Evolutionary conservation across 2,797 vertebrate species (phyloP).

Genomic region (Myotis daubentonii): DNA sequence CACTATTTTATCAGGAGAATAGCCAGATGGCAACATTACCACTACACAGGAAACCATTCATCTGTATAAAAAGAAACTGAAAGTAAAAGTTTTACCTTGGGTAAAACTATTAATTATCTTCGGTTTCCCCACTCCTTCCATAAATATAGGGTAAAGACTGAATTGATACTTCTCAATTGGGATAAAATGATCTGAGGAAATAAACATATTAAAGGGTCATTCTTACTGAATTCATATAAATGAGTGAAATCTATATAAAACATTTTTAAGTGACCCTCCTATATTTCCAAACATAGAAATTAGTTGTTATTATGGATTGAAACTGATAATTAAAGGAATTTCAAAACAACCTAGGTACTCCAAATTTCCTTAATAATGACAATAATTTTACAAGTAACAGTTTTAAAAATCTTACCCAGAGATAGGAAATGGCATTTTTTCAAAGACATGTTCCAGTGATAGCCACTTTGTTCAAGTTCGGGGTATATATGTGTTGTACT

Average conservation of each 20-base stretch:
- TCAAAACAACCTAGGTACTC: not conserved
- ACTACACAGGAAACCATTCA: not conserved
- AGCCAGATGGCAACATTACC: not conserved
- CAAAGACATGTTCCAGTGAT: not conserved
- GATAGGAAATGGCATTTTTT: not conserved
- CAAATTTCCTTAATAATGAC: not conserved
- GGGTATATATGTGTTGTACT: not conserved
- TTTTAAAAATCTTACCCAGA: slow-evolving; percentile 14
- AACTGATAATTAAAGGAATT: not conserved
- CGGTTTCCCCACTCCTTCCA: slow-evolving; percentile 91
- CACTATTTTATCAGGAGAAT: not conserved
- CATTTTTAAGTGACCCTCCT: not conserved
- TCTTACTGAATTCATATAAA: slow-evolving; percentile 20
- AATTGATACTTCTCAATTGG: slow-evolving; percentile 90
- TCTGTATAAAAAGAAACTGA: not conserved
- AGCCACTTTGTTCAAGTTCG: not conserved
- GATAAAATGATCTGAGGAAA: slow-evolving; percentile 90
- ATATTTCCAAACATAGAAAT: not conserved
- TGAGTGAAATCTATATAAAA: not conserved
- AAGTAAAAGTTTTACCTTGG: slow-evolving; percentile 85
- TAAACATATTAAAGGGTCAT: slow-evolving; percentile 52
- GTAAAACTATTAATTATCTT: slow-evolving; percentile 82
- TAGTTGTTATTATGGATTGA: not conserved
- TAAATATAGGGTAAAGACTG: slow-evolving; percentile 92
- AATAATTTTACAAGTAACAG: slow-evolving; percentile 14